phyloP scores from a whole-genome alignment of 1,140 invertebrate genomes.

The Drosophila varians region DNA sequence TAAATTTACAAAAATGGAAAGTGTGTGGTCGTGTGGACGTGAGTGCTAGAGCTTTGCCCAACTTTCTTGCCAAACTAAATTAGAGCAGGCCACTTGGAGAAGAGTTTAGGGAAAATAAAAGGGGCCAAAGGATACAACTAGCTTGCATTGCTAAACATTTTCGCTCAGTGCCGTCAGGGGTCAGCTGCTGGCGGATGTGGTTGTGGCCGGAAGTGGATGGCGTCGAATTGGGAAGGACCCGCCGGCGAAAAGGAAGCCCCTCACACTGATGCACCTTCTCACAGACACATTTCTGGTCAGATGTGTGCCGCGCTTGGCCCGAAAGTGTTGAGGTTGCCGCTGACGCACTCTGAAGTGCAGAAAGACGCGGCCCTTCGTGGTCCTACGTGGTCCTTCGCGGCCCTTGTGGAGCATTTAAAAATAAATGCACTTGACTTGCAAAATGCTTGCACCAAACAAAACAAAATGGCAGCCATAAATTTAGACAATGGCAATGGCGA shows the following conservation, averaged over 20 bases:
- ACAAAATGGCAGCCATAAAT: constrained; percentile 71
- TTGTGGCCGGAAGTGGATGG: constrained; percentile 56
- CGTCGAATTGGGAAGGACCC: constrained; percentile 42
- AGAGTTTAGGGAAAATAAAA: too few relatives aligned
- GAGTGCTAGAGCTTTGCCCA: constrained; percentile 41
- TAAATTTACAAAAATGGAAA: constrained; percentile 61
- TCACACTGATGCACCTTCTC: constrained; percentile 14
- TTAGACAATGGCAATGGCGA: constrained; percentile 57
- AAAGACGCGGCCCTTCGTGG: constrained; percentile 15
- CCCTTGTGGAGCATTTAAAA: constrained; percentile 58
- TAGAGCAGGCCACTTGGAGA: constrained; percentile 34
- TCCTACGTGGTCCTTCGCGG: too few relatives aligned
- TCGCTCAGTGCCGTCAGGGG: constrained; percentile 34
- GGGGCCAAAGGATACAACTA: too few relatives aligned
- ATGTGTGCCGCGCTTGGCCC: background rate
- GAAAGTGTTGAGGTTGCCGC: constrained; percentile 69
- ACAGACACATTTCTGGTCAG: background rate
- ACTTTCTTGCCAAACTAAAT: constrained; percentile 57
- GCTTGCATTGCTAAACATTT: too few relatives aligned
- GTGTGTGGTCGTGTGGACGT: constrained; percentile 40
- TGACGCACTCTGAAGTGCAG: constrained; percentile 53
- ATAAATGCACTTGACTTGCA: constrained; percentile 74
- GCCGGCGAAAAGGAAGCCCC: constrained; percentile 23
- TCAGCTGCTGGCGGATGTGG: constrained; percentile 63
- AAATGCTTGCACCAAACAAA: constrained; percentile 54